Base-by-base conservation (phyloP, 2,888 invertebrate genomes). In the Ophion costatus region DNA sequence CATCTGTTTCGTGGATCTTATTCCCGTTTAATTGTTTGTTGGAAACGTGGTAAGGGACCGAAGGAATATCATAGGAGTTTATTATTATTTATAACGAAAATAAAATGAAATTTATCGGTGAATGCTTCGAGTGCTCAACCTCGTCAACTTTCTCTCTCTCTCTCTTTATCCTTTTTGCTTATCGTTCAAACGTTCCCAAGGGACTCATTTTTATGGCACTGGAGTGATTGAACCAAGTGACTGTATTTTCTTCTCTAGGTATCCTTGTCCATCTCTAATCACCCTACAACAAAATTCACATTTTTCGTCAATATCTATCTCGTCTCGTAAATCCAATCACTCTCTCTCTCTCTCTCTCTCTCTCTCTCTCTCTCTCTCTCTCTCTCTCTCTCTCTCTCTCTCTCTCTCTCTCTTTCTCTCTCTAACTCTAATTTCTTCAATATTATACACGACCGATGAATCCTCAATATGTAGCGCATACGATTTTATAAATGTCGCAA, bases 121-220 rank as follows among this genome's bases (percentile, higher is more conserved):
- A 51, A 51, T 51, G 51, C 17, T 51, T 51, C 51, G 51, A 51
- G 51, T 51, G 4, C 51, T 51, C 17, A 14, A 84, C 77, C 84
- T 78, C 77, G 79, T 80, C 66, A 80, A 84, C 64, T 82, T 75
- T 69, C 84, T 79, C 77, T 84, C 67, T 73, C 70, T 82, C 45
- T 80, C 66, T 83, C 66, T 76, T 87, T 89, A 86, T 87, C 87
- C 85, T 84, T 87, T 89, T 24, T 17, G 70, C 33, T 20, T 24
- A 89, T 88, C 87, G 86, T 90, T 87, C 88, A 90, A 89, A 87
- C 88, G 86, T 89, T 88, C 87, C 87, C 80, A 77, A 83, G 78
- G 67, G 86, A 87, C 84, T 88, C 75, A 57, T 73, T 42, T 85
- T 88, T 91, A 91, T 91, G 91, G 91, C 91, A 91, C 91, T 91